Evolutionary conservation across 2,888 invertebrate genomes (phyloP), one percentile per base, ranked within the genome.

Genomic region (Melanotus villosus): DNA sequence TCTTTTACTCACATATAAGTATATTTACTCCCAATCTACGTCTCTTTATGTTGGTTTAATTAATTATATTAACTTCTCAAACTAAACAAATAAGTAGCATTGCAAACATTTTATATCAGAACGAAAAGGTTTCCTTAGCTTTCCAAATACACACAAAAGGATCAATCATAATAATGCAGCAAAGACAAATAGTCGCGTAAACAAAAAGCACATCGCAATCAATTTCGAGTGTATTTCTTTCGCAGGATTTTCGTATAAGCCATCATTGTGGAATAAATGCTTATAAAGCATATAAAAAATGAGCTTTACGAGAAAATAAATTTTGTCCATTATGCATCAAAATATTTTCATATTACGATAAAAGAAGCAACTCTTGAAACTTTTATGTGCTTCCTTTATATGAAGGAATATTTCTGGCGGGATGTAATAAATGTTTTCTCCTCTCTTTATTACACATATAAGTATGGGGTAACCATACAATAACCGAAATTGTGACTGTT

Each of bases 291-390:
- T 19, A 43, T 43, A 43, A 43, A 43, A 43, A 19, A 43, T 19
- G 18, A 43, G 18, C 19, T 43, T 41, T 54, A 34, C 32, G 34
- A 32, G 34, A 54, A 34, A 34, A 54, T 54, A 54, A 32, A 54
- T 54, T 54, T n/a, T 34, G 54, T 34, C 34, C 21, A 54, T 54
- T 54, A 34, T 34, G 54, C 16, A 34, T 34, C 21, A 16, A 18
- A 54, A 34, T 50, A 50, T 50, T 50, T 26, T 50, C 47, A 50
- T 50, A 50, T 50, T 54, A 34, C 32, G 34, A 54, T 54, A 54
- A 54, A 50, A 54, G 32, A 54, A 34, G 19, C 32, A 54, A 54
- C 54, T 21, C 54, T 34, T 54, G 34, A 54, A 54, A 54, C 54
- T 54, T 54, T 54, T 54, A 54, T 54, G 54, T 54, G 18, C 54